These are phyloP conservation scores for Toxotes jaculatrix DNA, from an alignment of 2,113 vertebrate genomes.

Conservation along the genomic window DNA sequence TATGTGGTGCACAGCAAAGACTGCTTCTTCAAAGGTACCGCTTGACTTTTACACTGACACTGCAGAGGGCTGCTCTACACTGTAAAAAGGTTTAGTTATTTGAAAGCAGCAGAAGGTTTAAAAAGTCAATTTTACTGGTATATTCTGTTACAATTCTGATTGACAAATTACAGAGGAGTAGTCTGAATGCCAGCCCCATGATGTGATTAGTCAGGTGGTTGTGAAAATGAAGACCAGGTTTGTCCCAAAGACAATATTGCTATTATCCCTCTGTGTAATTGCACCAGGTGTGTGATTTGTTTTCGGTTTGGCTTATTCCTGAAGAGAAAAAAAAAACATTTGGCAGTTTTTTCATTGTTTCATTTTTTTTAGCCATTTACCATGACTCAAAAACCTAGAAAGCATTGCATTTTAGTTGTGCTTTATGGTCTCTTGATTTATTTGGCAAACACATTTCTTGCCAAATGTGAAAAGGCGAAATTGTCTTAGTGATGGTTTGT, in stretches of 20 bases:
- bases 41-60: neutral
- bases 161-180: neutral
- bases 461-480: too few relatives aligned
- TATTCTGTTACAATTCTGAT: neutral
- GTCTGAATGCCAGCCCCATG: neutral
- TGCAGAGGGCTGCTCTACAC: neutral
- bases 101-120: neutral
- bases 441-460: neutral
- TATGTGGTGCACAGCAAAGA: constrained; percentile 90
- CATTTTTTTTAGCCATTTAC: neutral
- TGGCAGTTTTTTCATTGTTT: too few relatives aligned
- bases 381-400: neutral
- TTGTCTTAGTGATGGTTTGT: neutral
- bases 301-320: too few relatives aligned
- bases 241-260: neutral
- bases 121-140: neutral
- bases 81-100: neutral
- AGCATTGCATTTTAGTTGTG: neutral
- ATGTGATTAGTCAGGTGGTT: constrained; percentile 15
- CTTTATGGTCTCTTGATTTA: neutral
- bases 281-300: neutral
- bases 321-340: too few relatives aligned
- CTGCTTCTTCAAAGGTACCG: constrained; percentile 96
- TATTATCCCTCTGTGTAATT: neutral
- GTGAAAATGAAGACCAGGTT: constrained; percentile 3